A percentile compares a stretch with the other conserved stretches of the same genome.
These are phyloP conservation scores for Adineta ricciae DNA, from an alignment of 2,888 invertebrate species.

Conservation along the genomic window DNA sequence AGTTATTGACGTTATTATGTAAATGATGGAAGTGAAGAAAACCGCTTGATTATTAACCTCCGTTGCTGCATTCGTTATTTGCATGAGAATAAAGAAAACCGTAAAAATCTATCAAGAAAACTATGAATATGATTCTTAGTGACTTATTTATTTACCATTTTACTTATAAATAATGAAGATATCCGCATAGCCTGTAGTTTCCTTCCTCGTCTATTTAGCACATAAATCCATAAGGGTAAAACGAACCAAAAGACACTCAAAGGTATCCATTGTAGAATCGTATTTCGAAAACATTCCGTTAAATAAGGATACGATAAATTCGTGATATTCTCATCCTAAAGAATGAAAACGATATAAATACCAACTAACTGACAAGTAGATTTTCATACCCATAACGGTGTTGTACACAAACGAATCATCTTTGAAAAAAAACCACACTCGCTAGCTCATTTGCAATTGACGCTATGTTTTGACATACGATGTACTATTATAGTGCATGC, in stretches of 20 bases:
- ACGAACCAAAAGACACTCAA: background rate
- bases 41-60: background rate
- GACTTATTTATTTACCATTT: background rate
- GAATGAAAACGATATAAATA: background rate
- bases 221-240: background rate
- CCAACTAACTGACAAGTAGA: too few species aligned
- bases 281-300: slow-evolving; percentile 3
- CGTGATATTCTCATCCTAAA: background rate
- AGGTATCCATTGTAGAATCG: background rate
- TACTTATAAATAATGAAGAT: background rate
- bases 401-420: background rate
- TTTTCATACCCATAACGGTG: background rate
- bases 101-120: background rate
- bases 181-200: background rate
- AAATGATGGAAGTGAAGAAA: background rate
- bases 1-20: background rate
- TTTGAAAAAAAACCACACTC: background rate
- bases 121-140: background rate
- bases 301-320: background rate
- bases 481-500: too few species aligned
- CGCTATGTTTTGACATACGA: too few species aligned
- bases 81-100: background rate
- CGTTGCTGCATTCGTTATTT: too few species aligned
- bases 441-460: too few species aligned
- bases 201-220: background rate